Evolutionary conservation across 2,113 vertebrate genomes (phyloP), one percentile per base, ranked within the genome.

Genomic region (Sinocyclocheilus maitianheensis): DNA sequence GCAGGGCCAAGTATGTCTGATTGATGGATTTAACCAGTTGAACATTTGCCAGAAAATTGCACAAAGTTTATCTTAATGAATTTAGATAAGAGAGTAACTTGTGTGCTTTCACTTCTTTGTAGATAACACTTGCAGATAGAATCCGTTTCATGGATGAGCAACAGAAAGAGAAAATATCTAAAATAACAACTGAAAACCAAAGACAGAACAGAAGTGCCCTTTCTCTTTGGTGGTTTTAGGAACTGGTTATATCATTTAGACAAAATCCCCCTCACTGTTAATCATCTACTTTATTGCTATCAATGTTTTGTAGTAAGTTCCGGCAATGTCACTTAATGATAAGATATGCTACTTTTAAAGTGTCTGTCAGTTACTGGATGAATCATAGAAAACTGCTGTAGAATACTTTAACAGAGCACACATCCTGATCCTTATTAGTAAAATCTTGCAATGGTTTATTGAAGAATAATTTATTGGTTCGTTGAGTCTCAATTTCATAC

Each of bases 1-100:
- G 9, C 2, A 80, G 20, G 22, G 43, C 12, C 0, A 3, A 37
- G 43, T 30, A 40, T n/a, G 22, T 82, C 6, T 51, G 24, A 67
- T 65, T 30, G 24, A 53, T 30, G 24, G 12, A 46, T 81, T 67
- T 62, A 43, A 80, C 55, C 48, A 67, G 80, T 48, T 83, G 26
- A 71, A 83, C 46, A 71, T 83, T 71, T 71, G 46, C 81, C 26
- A 83, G 16, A n/a, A 20, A 65, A 69, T 83, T 83, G 65, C 5
- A 0, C 81, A 83, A 83, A 46, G 26, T 48, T 83, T 83, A 67
- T 81, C 40, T 65, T 24, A 48, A 24, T 81, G n/a, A 26, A 46
- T 48, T 24, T 46, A 65, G 58, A 43, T 60, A 43, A 34, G 30
- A 30, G 2, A 40, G 10, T 43, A 26, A 81, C 60, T 14, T 40